phyloP scores from a whole-genome alignment of 2,113 vertebrate genomes.

The Oreochromis aureus region DNA sequence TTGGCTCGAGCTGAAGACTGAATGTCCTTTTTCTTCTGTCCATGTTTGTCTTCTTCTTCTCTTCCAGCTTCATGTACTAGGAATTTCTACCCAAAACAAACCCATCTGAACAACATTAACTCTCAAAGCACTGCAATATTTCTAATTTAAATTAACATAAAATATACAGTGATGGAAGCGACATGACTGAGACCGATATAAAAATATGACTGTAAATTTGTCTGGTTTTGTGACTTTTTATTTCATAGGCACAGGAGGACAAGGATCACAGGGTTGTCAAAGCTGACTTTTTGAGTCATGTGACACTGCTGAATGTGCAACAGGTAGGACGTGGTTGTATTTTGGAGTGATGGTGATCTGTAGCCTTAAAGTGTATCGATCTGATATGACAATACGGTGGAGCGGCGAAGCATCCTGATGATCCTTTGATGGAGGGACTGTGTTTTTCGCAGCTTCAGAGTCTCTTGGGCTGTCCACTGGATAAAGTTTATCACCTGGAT shows the following conservation, averaged over 20 bases:
- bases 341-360: slow-evolving; percentile 67
- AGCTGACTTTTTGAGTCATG: slow-evolving; percentile 12
- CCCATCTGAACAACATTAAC: neutral
- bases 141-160: neutral
- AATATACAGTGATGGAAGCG: neutral
- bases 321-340: slow-evolving; percentile 68
- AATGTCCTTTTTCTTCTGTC: neutral
- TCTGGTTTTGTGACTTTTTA: neutral
- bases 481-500: slow-evolving; percentile 67
- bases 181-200: neutral
- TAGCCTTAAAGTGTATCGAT: slow-evolving; percentile 28
- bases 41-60: neutral
- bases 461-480: slow-evolving; percentile 12
- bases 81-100: neutral
- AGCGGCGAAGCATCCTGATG: slow-evolving; percentile 12
- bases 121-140: neutral
- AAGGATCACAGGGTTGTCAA: neutral
- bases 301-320: neutral
- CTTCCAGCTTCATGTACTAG: neutral
- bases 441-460: neutral
- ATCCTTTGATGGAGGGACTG: slow-evolving; percentile 18
- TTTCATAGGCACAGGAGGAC: neutral
- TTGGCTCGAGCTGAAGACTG: neutral
- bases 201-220: neutral
- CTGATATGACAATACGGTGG: slow-evolving; percentile 54